Evolutionary conservation across 2,888 invertebrate genomes (phyloP).

Genomic region (Automeris io): DNA sequence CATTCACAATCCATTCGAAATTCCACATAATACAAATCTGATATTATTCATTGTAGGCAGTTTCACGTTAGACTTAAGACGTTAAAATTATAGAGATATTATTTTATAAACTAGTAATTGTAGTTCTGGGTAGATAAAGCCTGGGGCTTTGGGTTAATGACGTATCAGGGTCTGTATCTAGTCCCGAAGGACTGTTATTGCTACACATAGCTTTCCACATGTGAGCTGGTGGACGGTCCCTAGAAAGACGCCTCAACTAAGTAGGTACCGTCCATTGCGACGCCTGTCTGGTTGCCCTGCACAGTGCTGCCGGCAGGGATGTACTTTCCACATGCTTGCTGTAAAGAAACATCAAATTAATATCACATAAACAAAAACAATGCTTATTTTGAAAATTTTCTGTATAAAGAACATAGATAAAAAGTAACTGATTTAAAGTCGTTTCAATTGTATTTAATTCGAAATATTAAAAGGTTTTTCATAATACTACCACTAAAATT

Average conservation of each 20-base stretch:
- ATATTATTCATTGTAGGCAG: conserved; percentile 53
- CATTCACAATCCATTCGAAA: conserved; percentile 6
- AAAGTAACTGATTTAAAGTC: too few species aligned
- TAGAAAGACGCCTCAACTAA: conserved; percentile 91
- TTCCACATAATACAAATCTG: conserved; percentile 20
- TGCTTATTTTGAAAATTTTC: too few species aligned
- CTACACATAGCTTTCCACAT: conserved; percentile 63
- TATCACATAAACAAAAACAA: too few species aligned
- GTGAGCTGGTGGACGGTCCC: conserved; percentile 56
- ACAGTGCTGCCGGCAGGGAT: conserved; percentile 90
- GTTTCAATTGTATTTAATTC: too few species aligned
- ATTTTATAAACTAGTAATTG: conserved; percentile 61
- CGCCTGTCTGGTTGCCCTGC: conserved; percentile 87
- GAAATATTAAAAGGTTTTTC: too few species aligned
- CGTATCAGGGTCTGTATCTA: conserved; percentile 9
- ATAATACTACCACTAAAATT: too few species aligned
- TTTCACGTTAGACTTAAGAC: conserved; percentile 62
- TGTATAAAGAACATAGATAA: too few species aligned
- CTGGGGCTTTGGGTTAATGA: conserved; percentile 19
- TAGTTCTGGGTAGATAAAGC: conserved; percentile 26
- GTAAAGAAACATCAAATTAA: too few species aligned
- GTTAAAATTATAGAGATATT: conserved; percentile 38
- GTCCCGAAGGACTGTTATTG: conserved; percentile 16
- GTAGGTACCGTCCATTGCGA: conserved; percentile 90
- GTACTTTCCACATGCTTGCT: conserved; percentile 92